Conservation (phyloP, 2,797 vertebrate species). For the Gymnothorax javanicus region DNA sequence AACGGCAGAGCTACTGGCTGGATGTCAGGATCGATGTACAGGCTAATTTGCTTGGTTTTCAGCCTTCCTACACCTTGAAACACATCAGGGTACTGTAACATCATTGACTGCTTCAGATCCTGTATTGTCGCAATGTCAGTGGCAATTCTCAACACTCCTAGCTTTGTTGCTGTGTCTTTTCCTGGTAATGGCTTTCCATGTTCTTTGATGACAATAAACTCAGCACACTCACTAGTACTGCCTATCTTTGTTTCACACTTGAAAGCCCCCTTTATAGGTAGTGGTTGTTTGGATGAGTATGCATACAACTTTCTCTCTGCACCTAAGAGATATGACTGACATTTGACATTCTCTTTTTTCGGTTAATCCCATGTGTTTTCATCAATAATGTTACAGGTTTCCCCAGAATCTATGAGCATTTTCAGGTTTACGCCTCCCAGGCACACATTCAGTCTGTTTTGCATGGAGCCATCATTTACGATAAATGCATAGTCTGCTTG, state of each 20-base stretch:
- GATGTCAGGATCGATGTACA: slow-evolving; percentile 13
- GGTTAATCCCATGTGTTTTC: neutral
- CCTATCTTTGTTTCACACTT: neutral
- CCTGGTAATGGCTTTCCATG: too few relatives aligned
- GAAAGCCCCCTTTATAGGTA: neutral
- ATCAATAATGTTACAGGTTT: neutral
- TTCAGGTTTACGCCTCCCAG: neutral
- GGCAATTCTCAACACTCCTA: too few relatives aligned
- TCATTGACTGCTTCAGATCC: too few relatives aligned
- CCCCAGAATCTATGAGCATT: neutral
- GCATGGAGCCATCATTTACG: neutral
- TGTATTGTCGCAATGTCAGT: too few relatives aligned
- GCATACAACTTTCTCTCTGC: neutral
- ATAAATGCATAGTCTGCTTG: neutral
- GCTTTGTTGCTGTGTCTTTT: too few relatives aligned
- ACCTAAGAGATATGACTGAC: neutral
- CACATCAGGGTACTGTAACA: slow-evolving; percentile 1
- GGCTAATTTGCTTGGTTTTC: slow-evolving; percentile 22
- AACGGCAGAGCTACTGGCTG: slow-evolving; percentile 28
- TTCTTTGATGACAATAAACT: too few relatives aligned
- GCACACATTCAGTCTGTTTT: neutral
- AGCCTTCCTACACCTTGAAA: slow-evolving; percentile 22
- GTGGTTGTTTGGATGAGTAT: neutral
- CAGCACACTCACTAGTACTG: neutral
- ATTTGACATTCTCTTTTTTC: neutral